These are phyloP conservation scores for Drosophila punjabiensis DNA, from an alignment of 1,140 invertebrate genomes.

Conservation along the genomic window DNA sequence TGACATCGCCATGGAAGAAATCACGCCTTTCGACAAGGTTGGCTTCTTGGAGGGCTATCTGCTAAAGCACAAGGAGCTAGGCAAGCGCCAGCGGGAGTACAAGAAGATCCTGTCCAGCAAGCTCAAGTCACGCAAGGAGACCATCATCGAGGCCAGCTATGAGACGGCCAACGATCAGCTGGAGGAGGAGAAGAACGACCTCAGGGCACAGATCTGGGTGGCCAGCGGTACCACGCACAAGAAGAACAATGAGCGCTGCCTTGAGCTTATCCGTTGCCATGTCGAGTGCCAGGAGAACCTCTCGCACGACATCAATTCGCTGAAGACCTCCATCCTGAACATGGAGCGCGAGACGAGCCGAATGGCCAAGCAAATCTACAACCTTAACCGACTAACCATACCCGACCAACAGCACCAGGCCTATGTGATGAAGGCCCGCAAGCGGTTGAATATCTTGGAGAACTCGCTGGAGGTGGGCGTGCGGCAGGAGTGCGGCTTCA, in stretches of 20 bases:
- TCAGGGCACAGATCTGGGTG: constrained; percentile 81
- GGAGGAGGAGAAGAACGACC: constrained; percentile 71
- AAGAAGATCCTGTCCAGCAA: constrained; percentile 76
- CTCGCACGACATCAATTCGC: constrained; percentile 53
- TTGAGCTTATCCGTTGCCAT: constrained; percentile 67
- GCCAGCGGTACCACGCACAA: constrained; percentile 68
- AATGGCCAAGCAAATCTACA: constrained; percentile 68
- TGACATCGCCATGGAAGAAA: constrained; percentile 40
- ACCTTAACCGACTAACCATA: constrained; percentile 63
- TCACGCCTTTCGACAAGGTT: constrained; percentile 56
- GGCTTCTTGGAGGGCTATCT: constrained; percentile 69
- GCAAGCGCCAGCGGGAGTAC: constrained; percentile 78
- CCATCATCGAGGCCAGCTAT: constrained; percentile 74
- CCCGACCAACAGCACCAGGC: constrained; percentile 70
- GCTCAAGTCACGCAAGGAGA: constrained; percentile 71
- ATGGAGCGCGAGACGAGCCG: constrained; percentile 72
- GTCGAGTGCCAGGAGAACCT: constrained; percentile 75
- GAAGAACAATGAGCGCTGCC: constrained; percentile 41
- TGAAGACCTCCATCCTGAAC: constrained; percentile 68
- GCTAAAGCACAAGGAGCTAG: constrained; percentile 73
- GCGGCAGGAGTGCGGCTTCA: constrained; percentile 72
- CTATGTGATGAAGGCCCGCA: constrained; percentile 54
- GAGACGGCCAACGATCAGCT: constrained; percentile 78
- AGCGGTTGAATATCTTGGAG: constrained; percentile 69
- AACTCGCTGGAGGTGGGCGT: constrained; percentile 70